Percentiles rank a stretch among this genome's conserved stretches.
Conservation (phyloP, 2,797 vertebrate genomes). For the Bovichtus diacanthus region DNA sequence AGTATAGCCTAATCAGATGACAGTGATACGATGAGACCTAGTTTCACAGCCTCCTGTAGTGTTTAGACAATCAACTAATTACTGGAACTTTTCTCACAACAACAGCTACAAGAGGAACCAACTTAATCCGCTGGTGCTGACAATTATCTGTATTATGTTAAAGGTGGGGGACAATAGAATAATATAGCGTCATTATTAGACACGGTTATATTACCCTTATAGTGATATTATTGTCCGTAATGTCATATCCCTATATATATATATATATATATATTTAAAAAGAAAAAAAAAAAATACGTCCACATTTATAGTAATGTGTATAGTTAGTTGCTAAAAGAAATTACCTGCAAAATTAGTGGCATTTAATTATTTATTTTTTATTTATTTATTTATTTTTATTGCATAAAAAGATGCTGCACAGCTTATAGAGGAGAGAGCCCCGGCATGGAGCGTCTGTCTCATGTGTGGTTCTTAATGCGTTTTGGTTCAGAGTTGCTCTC, state of each 20-base stretch:
- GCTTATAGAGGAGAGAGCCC: conserved; percentile 38
- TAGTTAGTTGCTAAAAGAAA: neutral
- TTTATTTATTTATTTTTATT: too few species aligned
- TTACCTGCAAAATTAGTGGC: neutral
- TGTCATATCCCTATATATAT: neutral
- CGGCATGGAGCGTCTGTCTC: conserved; percentile 71
- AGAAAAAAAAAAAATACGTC: neutral
- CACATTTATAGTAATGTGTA: neutral
- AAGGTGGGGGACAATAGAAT: neutral
- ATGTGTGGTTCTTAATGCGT: conserved; percentile 72
- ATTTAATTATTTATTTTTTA: neutral
- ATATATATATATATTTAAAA: too few species aligned
- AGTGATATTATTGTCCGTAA: neutral
- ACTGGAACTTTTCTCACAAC: conserved; percentile 35
- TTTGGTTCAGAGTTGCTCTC: conserved; percentile 67
- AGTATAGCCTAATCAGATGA: conserved; percentile 68
- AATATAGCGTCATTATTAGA: neutral
- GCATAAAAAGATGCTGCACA: neutral
- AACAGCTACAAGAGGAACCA: conserved; percentile 7
- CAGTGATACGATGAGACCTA: conserved; percentile 64
- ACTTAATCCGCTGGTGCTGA: conserved; percentile 5
- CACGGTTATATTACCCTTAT: neutral
- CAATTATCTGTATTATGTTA: neutral
- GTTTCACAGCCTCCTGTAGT: conserved; percentile 49
- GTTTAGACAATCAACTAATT: conserved; percentile 57